Evolutionary conservation across 2,113 vertebrate genomes (phyloP).

Genomic region (Sylvietta virens): DNA sequence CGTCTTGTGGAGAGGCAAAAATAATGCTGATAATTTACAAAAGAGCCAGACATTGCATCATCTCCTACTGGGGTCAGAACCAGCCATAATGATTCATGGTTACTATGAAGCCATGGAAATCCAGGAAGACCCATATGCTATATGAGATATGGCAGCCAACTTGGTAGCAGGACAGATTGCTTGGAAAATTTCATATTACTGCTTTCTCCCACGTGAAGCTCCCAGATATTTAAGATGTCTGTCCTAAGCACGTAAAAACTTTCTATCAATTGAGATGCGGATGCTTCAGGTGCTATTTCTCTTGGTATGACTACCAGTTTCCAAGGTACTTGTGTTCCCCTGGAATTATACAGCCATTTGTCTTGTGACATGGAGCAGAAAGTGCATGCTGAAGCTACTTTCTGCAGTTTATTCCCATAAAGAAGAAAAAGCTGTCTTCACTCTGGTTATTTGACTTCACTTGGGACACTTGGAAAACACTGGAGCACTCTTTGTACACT

Average conservation of each 20-base stretch:
- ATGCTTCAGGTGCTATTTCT: background rate
- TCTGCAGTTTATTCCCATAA: background rate
- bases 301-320: background rate
- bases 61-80: background rate
- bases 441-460: background rate
- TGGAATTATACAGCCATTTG: background rate
- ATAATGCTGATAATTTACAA: background rate
- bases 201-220: background rate
- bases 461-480: background rate
- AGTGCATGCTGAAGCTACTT: background rate
- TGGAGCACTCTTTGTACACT: background rate
- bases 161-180: background rate
- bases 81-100: background rate
- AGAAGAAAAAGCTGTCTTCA: background rate
- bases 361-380: background rate
- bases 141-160: background rate
- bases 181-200: background rate
- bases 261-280: background rate
- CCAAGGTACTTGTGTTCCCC: background rate
- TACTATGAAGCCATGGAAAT: background rate
- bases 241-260: background rate
- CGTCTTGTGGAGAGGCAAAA: background rate
- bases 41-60: background rate
- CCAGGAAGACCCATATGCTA: background rate
- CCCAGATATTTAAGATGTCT: background rate